Evolutionary conservation across 2,113 vertebrate genomes (phyloP).

Genomic region (Phylloscopus whistleri): DNA sequence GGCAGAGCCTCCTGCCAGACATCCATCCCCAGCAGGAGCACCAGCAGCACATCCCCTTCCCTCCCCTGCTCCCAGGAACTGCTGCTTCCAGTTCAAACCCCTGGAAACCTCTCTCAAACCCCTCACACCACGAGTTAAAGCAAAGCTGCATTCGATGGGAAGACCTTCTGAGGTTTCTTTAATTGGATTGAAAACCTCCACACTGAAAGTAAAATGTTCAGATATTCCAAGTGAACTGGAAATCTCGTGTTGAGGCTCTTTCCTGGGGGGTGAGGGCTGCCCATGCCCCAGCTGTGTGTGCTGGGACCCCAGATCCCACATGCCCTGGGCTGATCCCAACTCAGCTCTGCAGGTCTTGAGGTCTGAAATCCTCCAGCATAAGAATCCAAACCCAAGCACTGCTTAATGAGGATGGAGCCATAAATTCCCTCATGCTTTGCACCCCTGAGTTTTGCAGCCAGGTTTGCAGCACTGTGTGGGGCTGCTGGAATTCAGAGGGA

Average conservation of each 20-base stretch:
- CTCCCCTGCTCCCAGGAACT: neutral
- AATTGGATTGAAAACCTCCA: neutral
- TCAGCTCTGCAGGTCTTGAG: neutral
- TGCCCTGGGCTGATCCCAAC: neutral
- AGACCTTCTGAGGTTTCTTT: neutral
- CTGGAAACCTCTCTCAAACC: neutral
- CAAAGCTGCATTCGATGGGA: rapidly evolving
- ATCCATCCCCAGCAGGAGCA: neutral
- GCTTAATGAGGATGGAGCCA: neutral
- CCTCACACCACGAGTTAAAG: neutral
- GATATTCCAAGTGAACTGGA: neutral
- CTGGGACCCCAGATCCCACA: neutral
- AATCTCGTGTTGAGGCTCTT: neutral
- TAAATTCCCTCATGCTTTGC: neutral
- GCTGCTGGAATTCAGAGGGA: neutral
- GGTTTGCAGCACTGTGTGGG: neutral
- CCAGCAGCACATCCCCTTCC: neutral
- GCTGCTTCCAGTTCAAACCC: neutral
- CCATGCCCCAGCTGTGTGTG: neutral
- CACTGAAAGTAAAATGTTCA: neutral
- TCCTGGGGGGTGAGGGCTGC: neutral
- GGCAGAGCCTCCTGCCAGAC: neutral
- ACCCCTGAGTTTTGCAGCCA: neutral
- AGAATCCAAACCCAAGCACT: neutral
- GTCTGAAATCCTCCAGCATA: neutral